phyloP scores from a whole-genome alignment of 2,797 vertebrate genomes.

The Premnoplex brunnescens region DNA sequence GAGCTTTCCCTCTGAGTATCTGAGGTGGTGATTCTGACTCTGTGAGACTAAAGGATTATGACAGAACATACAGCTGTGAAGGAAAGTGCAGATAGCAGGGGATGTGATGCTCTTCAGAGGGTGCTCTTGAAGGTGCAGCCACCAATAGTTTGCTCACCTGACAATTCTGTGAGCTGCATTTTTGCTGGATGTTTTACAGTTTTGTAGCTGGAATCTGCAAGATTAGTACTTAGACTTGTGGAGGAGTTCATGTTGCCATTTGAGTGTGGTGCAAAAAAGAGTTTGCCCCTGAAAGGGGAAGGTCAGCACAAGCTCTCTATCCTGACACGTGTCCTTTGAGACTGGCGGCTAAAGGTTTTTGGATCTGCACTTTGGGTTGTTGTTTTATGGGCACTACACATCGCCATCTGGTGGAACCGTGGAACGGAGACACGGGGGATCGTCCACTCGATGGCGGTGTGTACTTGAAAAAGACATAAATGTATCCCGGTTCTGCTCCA shows the following conservation, averaged over 20 bases:
- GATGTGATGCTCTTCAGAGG: neutral
- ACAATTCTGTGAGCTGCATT: accelerated
- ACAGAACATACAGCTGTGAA: too few relatives aligned
- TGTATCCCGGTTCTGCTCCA: neutral
- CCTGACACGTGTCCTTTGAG: neutral
- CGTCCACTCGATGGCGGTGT: neutral
- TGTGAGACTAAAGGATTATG: neutral
- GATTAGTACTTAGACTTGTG: neutral
- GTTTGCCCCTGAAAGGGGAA: neutral
- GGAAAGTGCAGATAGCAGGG: neutral
- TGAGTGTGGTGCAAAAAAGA: neutral
- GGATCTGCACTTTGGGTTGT: neutral
- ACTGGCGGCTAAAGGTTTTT: neutral
- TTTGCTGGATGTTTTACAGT: neutral
- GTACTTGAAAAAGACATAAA: neutral
- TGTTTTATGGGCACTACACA: neutral
- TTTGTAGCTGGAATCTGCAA: neutral
- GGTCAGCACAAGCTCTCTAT: neutral
- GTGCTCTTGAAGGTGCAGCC: neutral
- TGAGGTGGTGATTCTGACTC: neutral
- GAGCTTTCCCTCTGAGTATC: neutral
- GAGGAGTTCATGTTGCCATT: neutral
- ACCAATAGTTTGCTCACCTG: neutral
- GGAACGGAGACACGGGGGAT: neutral
- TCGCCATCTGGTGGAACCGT: neutral